These are phyloP conservation scores for Ischnura elegans DNA, from an alignment of 2,888 invertebrate genomes.

Conservation along the genomic window DNA sequence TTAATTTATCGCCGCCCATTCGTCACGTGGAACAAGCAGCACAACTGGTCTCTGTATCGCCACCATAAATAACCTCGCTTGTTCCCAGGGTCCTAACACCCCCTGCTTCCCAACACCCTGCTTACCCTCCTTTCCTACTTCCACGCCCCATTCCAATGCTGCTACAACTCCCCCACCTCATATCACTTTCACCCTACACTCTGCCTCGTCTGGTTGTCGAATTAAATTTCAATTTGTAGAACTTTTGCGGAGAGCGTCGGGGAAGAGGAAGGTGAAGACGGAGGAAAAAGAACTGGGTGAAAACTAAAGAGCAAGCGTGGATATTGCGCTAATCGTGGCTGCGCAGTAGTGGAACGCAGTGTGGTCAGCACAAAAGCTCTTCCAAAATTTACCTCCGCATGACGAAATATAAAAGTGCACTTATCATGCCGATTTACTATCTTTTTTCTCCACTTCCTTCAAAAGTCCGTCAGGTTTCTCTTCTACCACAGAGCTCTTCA, in stretches of 20 bases:
- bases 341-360: too few relatives aligned
- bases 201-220: too few relatives aligned
- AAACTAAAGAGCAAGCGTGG: too few relatives aligned
- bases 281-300: too few relatives aligned
- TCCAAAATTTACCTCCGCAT: too few relatives aligned
- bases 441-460: background rate
- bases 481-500: background rate
- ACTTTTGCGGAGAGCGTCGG: background rate
- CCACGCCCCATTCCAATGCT: background rate
- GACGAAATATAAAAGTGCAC: too few relatives aligned
- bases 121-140: too few relatives aligned
- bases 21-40: background rate
- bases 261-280: too few relatives aligned
- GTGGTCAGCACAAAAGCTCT: too few relatives aligned
- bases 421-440: background rate
- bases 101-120: background rate
- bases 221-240: slow-evolving; percentile 27
- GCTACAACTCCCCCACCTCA: too few relatives aligned
- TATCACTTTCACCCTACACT: too few relatives aligned
- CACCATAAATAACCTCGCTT: background rate
- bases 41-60: background rate
- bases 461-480: background rate
- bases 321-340: too few relatives aligned
- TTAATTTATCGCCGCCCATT: background rate
- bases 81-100: background rate